A percentile compares a stretch with the other conserved stretches of the same genome.
phyloP scores from a whole-genome alignment of 1,140 invertebrate species.

The Gonioctena quinquepunctata region DNA sequence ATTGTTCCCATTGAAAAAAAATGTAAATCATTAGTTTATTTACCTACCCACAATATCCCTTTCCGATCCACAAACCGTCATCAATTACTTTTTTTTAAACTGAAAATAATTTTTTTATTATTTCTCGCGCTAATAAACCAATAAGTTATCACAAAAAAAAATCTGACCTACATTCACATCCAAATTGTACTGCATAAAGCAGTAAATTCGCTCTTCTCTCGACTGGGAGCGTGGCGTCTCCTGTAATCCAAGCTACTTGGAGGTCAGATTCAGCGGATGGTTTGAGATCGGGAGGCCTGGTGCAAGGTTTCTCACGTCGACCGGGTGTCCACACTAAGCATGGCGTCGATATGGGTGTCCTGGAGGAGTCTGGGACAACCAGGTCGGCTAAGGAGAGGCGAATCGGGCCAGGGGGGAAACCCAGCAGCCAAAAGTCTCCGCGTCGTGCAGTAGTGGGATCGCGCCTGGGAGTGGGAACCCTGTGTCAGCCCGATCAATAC shows the following conservation, averaged over 20 bases:
- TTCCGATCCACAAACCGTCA: too few relatives aligned
- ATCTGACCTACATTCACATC: too few relatives aligned
- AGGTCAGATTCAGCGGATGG: slow-evolving; percentile 83
- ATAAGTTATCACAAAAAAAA: too few relatives aligned
- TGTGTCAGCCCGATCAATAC: slow-evolving; percentile 82
- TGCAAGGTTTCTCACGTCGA: slow-evolving; percentile 72
- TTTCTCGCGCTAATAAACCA: too few relatives aligned
- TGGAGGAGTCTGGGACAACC: slow-evolving; percentile 78
- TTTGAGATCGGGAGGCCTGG: slow-evolving; percentile 82
- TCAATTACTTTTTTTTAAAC: too few relatives aligned
- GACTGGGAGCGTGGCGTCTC: slow-evolving; percentile 87
- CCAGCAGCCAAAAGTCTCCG: slow-evolving; percentile 96
- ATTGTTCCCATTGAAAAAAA: too few relatives aligned
- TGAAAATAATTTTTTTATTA: too few relatives aligned
- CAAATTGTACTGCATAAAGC: too few relatives aligned
- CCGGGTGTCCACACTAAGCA: slow-evolving; percentile 86
- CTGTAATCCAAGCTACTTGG: slow-evolving; percentile 92
- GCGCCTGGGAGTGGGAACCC: slow-evolving; percentile 89
- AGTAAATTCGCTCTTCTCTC: too few relatives aligned
- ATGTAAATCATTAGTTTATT: too few relatives aligned
- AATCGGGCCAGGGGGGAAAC: slow-evolving; percentile 95
- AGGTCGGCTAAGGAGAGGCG: slow-evolving; percentile 94
- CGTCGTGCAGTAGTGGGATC: slow-evolving; percentile 96
- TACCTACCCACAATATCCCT: too few relatives aligned
- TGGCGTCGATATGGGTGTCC: slow-evolving; percentile 88